Evolutionary conservation across 35 echinoderm and acorn worm genomes (phyloP), one percentile per base, ranked within the genome.

Genomic region (Apostichopus japonicus): DNA sequence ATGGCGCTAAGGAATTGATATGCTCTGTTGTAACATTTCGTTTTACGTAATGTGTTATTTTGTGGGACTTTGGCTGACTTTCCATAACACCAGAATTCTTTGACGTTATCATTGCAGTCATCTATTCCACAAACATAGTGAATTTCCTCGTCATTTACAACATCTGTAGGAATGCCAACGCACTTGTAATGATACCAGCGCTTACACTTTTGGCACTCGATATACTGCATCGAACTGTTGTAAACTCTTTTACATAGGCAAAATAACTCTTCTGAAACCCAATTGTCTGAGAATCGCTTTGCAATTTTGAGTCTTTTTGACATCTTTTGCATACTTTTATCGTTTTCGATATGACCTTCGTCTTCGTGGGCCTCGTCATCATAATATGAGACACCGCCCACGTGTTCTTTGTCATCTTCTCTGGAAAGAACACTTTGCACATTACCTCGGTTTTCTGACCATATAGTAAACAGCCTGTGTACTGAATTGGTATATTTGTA

Each of bases 151-250:
- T 27, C 25, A 27, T 27, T 27, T 6, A 53, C 55, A 8, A 27
- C 33, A 27, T 51, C 5, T 84, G 80, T 33, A 19, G 80, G 80
- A 25, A 84, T 84, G 11, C 23, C 80, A 53, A 84, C 80, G 55
- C 80, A 84, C 17, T 84, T 84, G 23, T 84, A 84, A 25, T 84
- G 80, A 27, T 84, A 84, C 80, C 80, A 84, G 4, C 16, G 16
- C 33, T 51, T 27, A 27, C 25, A 27, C 25, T 27, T 27, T 27
- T 27, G 25, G 25, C 25, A 27, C 25, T 27, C 25, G 16, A 88
- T 88, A 61, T 88, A 88, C 24, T 88, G 86, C 21, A 88, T 62
- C 14, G 10, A 17, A 16, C 65, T 61, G 33, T 88, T 65, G 55
- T 88, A 88, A 16, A 5, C n/a, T 55, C 54, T 88, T 65, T 56